These are phyloP conservation scores for Ormyrus labotus DNA, from an alignment of 2,888 invertebrate genomes.

Conservation along the genomic window DNA sequence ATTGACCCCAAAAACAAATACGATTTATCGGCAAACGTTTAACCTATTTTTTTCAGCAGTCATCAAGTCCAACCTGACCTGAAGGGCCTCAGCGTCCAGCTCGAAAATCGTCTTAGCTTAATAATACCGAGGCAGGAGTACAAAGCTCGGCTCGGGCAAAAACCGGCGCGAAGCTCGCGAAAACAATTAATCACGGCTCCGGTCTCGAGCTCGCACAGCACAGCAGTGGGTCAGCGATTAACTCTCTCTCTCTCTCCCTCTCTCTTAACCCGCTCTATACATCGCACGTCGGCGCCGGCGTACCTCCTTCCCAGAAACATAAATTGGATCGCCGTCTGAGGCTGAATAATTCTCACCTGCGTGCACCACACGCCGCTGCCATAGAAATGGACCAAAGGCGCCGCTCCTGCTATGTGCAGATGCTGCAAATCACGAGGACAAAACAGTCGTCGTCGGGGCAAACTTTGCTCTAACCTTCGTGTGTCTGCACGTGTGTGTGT, in stretches of 20 bases:
- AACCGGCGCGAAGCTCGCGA: conserved; percentile 7
- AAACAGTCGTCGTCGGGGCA: conserved; percentile 70
- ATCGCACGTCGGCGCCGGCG: conserved; percentile 16
- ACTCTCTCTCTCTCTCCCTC: neutral
- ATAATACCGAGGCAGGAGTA: too few relatives aligned
- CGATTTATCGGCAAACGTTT: too few relatives aligned
- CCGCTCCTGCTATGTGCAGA: conserved; percentile 70
- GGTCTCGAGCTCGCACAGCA: neutral
- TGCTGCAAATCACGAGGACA: conserved; percentile 73
- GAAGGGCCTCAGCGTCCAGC: too few relatives aligned
- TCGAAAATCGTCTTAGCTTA: too few relatives aligned
- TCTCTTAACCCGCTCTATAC: too few relatives aligned
- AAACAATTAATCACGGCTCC: conserved; percentile 36
- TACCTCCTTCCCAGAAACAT: conserved; percentile 49
- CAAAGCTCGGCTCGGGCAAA: neutral
- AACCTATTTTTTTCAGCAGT: too few relatives aligned
- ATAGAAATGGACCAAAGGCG: conserved; percentile 42
- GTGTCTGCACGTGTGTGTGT: neutral
- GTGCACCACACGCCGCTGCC: neutral
- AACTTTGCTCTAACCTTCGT: conserved; percentile 62
- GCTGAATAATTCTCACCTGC: conserved; percentile 67
- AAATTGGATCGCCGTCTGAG: conserved; percentile 66
- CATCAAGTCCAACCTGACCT: too few relatives aligned
- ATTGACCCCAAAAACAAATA: too few relatives aligned
- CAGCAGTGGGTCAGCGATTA: conserved; percentile 36